phyloP scores from a whole-genome alignment of 2,797 vertebrate species.

The Danionella dracula region DNA sequence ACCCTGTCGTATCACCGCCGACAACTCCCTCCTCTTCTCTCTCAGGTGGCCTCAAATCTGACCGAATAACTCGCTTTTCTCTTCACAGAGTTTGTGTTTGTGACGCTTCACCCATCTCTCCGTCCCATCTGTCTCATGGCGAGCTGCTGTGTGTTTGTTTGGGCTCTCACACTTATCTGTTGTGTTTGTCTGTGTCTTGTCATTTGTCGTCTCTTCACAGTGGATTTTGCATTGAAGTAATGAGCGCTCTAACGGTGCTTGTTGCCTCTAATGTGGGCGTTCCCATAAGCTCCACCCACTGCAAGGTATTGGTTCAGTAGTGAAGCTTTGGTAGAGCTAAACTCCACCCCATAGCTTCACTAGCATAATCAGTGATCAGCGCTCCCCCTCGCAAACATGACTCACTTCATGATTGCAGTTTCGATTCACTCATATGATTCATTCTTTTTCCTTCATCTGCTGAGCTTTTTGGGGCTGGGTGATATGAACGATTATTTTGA shows the following conservation, averaged over 20 bases:
- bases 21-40: conserved; percentile 19
- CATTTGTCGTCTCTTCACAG: conserved; percentile 77
- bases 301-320: conserved; percentile 82
- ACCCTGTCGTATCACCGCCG: too few species aligned
- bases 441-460: conserved; percentile 2
- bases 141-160: conserved; percentile 62
- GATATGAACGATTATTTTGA: background rate
- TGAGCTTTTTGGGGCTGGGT: background rate
- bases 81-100: conserved; percentile 45
- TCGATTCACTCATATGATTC: conserved; percentile 45
- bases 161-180: conserved; percentile 51
- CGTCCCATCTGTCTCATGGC: conserved; percentile 57
- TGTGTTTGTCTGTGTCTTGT: conserved; percentile 62
- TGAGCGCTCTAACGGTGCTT: conserved; percentile 85
- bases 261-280: conserved; percentile 88
- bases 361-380: conserved; percentile 32
- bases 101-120: conserved; percentile 38
- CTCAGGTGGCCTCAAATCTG: background rate
- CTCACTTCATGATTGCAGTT: conserved; percentile 58
- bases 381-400: conserved; percentile 28
- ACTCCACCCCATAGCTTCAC: conserved; percentile 54
- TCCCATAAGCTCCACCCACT: conserved; percentile 91
- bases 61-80: conserved; percentile 11
- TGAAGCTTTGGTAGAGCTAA: conserved; percentile 55
- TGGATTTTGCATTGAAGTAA: conserved; percentile 93